Conservation (phyloP, 1,140 invertebrate genomes). For the Drosophila orena region DNA sequence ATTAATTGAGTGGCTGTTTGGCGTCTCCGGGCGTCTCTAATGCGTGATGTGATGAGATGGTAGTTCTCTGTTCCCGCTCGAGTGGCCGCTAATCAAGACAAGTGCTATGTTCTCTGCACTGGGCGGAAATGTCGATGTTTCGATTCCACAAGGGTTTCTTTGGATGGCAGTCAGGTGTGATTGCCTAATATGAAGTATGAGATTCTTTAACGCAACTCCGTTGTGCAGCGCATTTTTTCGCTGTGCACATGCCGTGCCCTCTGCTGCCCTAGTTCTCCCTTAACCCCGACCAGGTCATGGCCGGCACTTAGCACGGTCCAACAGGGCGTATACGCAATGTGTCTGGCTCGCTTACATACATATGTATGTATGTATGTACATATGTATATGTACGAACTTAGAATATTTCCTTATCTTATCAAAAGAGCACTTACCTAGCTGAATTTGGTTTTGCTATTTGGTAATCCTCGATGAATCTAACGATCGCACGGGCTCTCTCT, state of each 20-base stretch:
- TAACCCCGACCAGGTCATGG: conserved; percentile 17
- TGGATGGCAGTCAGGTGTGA: too few species aligned
- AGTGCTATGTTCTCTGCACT: conserved; percentile 26
- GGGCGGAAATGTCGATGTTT: not conserved
- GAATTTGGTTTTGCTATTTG: conserved; percentile 16
- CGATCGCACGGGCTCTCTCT: conserved; percentile 16
- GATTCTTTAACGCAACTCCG: too few species aligned
- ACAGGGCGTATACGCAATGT: conserved; percentile 34
- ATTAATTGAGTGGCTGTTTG: conserved; percentile 73
- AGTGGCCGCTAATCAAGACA: conserved; percentile 48
- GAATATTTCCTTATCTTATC: conserved; percentile 36
- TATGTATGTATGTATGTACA: too few species aligned
- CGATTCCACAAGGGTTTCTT: not conserved
- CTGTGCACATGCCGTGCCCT: not conserved
- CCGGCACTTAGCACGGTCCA: conserved; percentile 3
- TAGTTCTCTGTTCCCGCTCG: conserved; percentile 23
- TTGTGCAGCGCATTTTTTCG: not conserved
- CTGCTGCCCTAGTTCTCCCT: not conserved
- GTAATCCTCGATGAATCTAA: conserved; percentile 18
- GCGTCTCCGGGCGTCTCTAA: conserved; percentile 17
- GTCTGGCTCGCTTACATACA: conserved; percentile 3
- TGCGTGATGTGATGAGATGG: conserved; percentile 16
- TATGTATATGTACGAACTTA: not conserved
- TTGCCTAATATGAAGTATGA: too few species aligned
- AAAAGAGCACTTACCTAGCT: conserved; percentile 26